These are phyloP conservation scores for Spongia lamella DNA, from an alignment of 37 sponge, comb jelly and placozoan genomes.

Conservation along the genomic window DNA sequence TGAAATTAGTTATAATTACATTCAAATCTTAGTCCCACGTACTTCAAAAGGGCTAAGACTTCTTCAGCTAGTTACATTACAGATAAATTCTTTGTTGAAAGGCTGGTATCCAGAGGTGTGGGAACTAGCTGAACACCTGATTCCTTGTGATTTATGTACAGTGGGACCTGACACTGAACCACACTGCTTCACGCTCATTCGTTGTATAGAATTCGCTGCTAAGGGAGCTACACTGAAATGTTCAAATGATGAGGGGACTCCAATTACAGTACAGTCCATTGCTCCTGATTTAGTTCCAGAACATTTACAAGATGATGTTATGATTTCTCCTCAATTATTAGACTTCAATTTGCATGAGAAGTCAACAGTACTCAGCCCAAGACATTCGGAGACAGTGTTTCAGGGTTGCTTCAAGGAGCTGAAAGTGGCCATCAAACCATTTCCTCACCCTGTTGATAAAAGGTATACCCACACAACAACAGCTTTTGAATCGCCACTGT, in stretches of 20 bases:
- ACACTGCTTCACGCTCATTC: constrained; percentile 28
- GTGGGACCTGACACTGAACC: not conserved
- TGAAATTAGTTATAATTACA: constrained; percentile 27
- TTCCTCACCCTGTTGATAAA: constrained; percentile 31
- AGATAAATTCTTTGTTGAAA: constrained; percentile 50
- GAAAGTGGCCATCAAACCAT: constrained; percentile 51
- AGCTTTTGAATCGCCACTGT: too few relatives aligned
- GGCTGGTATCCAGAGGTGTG: constrained; percentile 72
- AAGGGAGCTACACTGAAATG: constrained; percentile 47
- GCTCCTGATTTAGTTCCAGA: constrained; percentile 48
- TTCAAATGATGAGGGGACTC: constrained; percentile 3
- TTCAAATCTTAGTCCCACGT: constrained; percentile 57
- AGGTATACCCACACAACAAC: not conserved
- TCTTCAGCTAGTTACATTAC: constrained; percentile 38
- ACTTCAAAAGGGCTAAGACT: constrained; percentile 30
- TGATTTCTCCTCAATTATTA: constrained; percentile 38
- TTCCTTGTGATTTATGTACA: constrained; percentile 57
- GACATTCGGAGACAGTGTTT: constrained; percentile 48
- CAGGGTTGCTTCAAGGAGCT: constrained; percentile 22
- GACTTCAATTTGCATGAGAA: constrained; percentile 44
- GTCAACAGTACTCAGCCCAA: constrained; percentile 40
- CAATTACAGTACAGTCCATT: constrained; percentile 31
- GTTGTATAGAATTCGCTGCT: constrained; percentile 22
- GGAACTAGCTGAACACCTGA: constrained; percentile 31
- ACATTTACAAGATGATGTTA: constrained; percentile 19